Conservation (phyloP, 1,140 invertebrate species). For the Orius laevigatus region DNA sequence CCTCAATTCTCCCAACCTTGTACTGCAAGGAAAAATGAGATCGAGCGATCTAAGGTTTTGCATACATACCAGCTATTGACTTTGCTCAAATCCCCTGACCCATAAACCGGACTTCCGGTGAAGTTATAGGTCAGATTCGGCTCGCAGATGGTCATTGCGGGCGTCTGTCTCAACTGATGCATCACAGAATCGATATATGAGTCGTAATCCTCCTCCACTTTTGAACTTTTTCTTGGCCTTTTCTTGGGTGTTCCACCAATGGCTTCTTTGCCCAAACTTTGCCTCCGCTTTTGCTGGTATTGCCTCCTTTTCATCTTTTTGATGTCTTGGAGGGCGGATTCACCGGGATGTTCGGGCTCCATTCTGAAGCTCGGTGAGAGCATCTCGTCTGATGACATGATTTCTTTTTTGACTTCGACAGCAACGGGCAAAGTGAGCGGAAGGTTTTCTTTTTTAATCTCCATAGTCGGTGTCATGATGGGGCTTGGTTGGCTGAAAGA, state of each 20-base stretch:
- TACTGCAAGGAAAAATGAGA: slow-evolving; percentile 33
- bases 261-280: slow-evolving; percentile 44
- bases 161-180: slow-evolving; percentile 64
- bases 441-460: slow-evolving; percentile 14
- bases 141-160: slow-evolving; percentile 72
- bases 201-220: slow-evolving; percentile 81
- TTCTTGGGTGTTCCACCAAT: slow-evolving; percentile 47
- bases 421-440: slow-evolving; percentile 14
- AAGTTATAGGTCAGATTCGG: slow-evolving; percentile 70
- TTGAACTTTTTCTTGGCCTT: slow-evolving; percentile 60
- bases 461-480: slow-evolving; percentile 16
- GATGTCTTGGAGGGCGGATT: slow-evolving; percentile 8
- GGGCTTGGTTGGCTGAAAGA: slow-evolving; percentile 10
- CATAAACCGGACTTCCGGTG: slow-evolving; percentile 62
- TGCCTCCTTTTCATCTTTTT: slow-evolving; percentile 61
- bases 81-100: slow-evolving; percentile 60
- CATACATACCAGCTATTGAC: slow-evolving; percentile 39
- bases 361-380: slow-evolving; percentile 25
- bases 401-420: slow-evolving; percentile 33
- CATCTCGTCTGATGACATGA: slow-evolving; percentile 32
- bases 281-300: slow-evolving; percentile 65
- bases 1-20: slow-evolving; percentile 52
- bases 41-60: not conserved
- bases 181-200: slow-evolving; percentile 76
- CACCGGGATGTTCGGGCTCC: slow-evolving; percentile 1